phyloP scores from a whole-genome alignment of 2,888 invertebrate species.

The Drosophila silvestris region DNA sequence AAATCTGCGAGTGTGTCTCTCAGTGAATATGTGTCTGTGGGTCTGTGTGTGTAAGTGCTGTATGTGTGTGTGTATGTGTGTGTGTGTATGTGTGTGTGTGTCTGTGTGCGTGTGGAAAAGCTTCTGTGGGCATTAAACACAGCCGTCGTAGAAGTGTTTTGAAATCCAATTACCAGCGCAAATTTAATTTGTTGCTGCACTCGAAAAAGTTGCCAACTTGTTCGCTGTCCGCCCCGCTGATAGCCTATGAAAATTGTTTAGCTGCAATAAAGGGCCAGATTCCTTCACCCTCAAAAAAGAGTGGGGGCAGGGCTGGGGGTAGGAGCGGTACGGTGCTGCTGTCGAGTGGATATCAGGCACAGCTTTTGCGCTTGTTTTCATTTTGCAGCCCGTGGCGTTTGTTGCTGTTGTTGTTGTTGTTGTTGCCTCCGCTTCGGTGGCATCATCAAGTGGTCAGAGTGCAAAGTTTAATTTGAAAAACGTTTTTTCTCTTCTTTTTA shows the following conservation, averaged over 20 bases:
- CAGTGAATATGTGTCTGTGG: slow-evolving; percentile 10
- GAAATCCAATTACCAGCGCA: slow-evolving; percentile 80
- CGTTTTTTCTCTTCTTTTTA: slow-evolving; percentile 60
- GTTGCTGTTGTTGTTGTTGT: slow-evolving; percentile 23
- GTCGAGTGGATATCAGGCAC: slow-evolving; percentile 63
- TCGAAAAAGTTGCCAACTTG: slow-evolving; percentile 79
- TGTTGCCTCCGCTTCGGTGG: slow-evolving; percentile 48
- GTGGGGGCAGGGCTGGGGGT: background rate
- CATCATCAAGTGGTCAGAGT: slow-evolving; percentile 78
- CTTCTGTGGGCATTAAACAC: slow-evolving; percentile 76
- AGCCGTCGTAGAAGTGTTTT: slow-evolving; percentile 78
- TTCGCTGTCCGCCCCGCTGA: slow-evolving; percentile 55
- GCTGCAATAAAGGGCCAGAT: slow-evolving; percentile 72
- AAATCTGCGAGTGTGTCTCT: slow-evolving; percentile 52
- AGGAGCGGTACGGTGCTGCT: background rate
- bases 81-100: slow-evolving; percentile 6
- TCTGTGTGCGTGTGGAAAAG: slow-evolving; percentile 48
- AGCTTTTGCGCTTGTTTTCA: slow-evolving; percentile 57
- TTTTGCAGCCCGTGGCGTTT: slow-evolving; percentile 51
- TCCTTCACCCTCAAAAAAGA: background rate
- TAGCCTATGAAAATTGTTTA: slow-evolving; percentile 80
- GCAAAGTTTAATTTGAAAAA: slow-evolving; percentile 80
- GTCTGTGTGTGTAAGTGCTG: slow-evolving; percentile 7
- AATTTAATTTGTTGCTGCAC: slow-evolving; percentile 81
- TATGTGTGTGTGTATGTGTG: slow-evolving; percentile 13